Percentiles rank a stretch among this genome's conserved stretches.
These are phyloP conservation scores for Centropristis striata DNA, from an alignment of 2,113 vertebrate species.

Conservation along the genomic window DNA sequence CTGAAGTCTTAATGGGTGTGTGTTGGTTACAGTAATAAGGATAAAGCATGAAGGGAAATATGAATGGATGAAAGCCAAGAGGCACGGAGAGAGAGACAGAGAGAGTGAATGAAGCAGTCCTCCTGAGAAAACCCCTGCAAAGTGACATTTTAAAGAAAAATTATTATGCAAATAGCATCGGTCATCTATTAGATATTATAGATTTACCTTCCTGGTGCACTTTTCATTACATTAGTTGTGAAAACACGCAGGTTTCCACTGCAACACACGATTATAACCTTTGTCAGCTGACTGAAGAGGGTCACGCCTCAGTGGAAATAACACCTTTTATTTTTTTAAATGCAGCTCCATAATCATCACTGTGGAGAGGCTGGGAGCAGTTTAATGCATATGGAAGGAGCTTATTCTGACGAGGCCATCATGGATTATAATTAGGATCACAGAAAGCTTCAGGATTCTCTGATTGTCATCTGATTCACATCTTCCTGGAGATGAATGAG, in stretches of 20 bases:
- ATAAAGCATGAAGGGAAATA: not conserved
- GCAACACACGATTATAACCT: not conserved
- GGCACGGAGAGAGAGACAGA: not conserved
- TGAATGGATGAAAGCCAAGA: not conserved
- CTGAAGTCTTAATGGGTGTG: not conserved
- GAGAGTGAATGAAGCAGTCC: not conserved
- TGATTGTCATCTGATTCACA: not conserved
- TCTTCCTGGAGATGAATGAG: not conserved
- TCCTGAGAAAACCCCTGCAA: not conserved
- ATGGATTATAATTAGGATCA: not conserved
- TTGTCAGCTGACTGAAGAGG: not conserved
- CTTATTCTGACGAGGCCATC: not conserved
- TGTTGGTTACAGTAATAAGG: not conserved
- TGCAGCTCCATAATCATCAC: not conserved
- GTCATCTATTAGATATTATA: not conserved
- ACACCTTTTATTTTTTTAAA: not conserved
- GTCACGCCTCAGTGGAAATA: not conserved
- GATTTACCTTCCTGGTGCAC: not conserved
- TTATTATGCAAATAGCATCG: not conserved
- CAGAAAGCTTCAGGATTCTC: slow-evolving; percentile 3
- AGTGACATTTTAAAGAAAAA: slow-evolving; percentile 1
- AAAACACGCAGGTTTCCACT: not conserved
- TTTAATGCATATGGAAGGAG: not conserved
- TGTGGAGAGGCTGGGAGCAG: not conserved
- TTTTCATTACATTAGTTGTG: not conserved